Base-by-base conservation (phyloP, 2,113 vertebrate species). In the Lynx canadensis region DNA sequence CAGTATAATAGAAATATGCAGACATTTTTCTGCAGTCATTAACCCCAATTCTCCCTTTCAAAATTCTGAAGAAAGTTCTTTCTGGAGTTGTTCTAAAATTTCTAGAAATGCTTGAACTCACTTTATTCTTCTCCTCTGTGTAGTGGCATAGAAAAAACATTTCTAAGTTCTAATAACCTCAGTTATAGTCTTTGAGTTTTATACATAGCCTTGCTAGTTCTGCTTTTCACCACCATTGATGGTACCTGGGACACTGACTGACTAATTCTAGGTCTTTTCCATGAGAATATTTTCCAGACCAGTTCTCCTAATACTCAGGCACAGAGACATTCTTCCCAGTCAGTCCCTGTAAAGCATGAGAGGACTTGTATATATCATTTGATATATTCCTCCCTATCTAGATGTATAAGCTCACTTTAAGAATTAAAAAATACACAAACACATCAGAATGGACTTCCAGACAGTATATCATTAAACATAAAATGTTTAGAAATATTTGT, bases 401-500 rank as follows among this genome's bases (percentile, higher is more conserved):
- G 48, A 93, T 73, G 6, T 3, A 57, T 55, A 93, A 38, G 36
- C 1, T 50, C 0, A 0, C 0, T 79, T 95, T 94, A 68, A 7
- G 41, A 93, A 85, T 90, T 63, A 31, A 55, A 60, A 94, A 92
- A 29, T 0, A 25, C 3, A 60, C 27, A 45, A 9, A 48, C 5
- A n/a, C 19, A 87, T 92, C 19, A 90, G 74, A 95, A 90, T 82
- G 0, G 83, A 87, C 25, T 97, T 92, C 27, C 9, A 82, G 38
- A 50, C 81, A 93, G 4, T 68, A 73, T 68, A 69, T 91, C 74
- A 95, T 87, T 93, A 86, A 80, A 80, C 66, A 83, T 91, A 92
- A 83, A 89, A 91, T 87, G 33, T 60, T 85, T 80, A 89, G 87
- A 87, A 92, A 94, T 63, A 89, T 71, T 97, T 97, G 27, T 95